Evolutionary conservation across 1,140 invertebrate genomes (phyloP), one percentile per base, ranked within the genome.

Genomic region (Lordiphosa stackelbergi): DNA sequence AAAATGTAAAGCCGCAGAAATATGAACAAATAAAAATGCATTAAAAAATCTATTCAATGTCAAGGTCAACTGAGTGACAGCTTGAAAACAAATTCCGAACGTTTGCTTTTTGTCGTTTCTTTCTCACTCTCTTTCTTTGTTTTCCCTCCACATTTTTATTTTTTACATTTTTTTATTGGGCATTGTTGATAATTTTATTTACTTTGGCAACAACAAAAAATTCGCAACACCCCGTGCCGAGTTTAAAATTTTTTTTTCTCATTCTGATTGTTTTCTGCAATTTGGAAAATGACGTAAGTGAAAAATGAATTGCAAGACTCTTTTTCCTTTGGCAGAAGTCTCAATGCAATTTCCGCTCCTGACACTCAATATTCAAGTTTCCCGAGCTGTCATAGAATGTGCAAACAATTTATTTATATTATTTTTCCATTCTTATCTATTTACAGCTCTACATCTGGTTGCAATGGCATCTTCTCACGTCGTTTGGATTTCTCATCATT

Each of bases 401-500:
- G 34, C 28, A 45, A 49, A 56, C 65, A 36, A 56, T 66, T 12
- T 65, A 45, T 38, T 9, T 46, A 45, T 54, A 28, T 57, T 54
- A 24, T 49, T 52, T 49, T 41, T 61, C 16, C 59, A 51, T 46
- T 68, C 35, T 28, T 57, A 63, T 61, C n/a, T 51, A 43, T 64
- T 91, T 12, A 6, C 91, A 96, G 95, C 86, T 93, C 95, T 88
- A 95, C 94, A 64, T 95, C 94, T 79, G 94, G 94, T 53, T 95
- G 95, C 35, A 96, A 95, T 85, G 94, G 95, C 22, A 95, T 97
- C 69, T 97, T 98, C 88, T 94, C 93, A 16, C 92, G 96, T 68
- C 93, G 97, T 59, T 90, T 94, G 78, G 96, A 98, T 89, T 97
- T 98, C 90, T 96, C 95, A 72, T 95, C 95, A 34, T 98, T 98